These are phyloP conservation scores for Cephus spinipes DNA, from an alignment of 2,888 invertebrate species.

Conservation along the genomic window DNA sequence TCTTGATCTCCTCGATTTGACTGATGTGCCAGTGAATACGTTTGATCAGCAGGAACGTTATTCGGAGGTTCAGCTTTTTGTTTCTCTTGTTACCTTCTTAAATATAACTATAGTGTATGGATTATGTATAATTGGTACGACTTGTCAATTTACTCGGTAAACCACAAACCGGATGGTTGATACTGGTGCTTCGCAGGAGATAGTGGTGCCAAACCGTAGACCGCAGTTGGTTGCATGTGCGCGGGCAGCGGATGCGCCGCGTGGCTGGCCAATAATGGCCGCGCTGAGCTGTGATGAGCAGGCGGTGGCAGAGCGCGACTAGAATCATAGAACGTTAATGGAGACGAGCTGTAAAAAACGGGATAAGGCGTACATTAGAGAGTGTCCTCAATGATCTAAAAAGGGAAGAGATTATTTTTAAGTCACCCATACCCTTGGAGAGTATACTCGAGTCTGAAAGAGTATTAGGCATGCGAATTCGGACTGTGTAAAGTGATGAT, in stretches of 20 bases:
- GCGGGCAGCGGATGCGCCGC: constrained; percentile 84
- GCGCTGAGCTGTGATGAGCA: constrained; percentile 84
- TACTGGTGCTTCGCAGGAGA: constrained; percentile 79
- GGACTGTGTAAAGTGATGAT: not conserved
- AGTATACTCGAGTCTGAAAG: not conserved
- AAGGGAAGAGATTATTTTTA: constrained; percentile 13
- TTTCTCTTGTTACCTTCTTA: not conserved
- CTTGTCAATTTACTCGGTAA: constrained; percentile 73
- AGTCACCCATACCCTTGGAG: not conserved
- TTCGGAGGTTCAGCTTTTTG: not conserved
- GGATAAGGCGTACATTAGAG: constrained; percentile 45
- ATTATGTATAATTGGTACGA: not conserved
- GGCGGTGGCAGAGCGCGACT: constrained; percentile 81
- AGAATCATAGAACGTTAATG: constrained; percentile 66
- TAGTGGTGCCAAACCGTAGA: constrained; percentile 77
- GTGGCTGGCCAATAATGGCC: constrained; percentile 75
- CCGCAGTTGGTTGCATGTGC: constrained; percentile 78
- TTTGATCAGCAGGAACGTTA: not conserved
- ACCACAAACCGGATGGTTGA: constrained; percentile 80
- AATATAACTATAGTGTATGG: not conserved
- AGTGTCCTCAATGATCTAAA: constrained; percentile 31
- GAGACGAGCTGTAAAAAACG: constrained; percentile 63
- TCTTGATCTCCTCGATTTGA: not conserved
- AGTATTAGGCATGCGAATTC: not conserved
- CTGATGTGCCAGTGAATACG: not conserved